Percentiles rank a stretch among this genome's conserved stretches.
Conservation (phyloP, 1,140 invertebrate species). For the Danaus plexippus region DNA sequence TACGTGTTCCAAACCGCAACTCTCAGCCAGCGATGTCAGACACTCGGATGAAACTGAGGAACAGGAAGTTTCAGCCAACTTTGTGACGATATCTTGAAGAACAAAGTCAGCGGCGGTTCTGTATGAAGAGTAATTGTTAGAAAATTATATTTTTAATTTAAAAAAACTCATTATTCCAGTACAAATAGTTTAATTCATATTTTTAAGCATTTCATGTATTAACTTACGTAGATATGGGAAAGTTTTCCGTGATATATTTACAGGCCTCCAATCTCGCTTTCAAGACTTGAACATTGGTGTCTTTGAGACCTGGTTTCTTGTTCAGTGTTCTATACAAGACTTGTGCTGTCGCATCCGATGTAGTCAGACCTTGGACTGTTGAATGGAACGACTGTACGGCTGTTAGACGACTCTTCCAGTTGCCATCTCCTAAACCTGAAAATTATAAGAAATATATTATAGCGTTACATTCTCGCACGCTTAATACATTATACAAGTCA, state of each 20-base stretch:
- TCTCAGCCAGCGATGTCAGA: constrained; percentile 85
- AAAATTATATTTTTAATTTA: constrained; percentile 31
- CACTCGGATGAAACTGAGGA: constrained; percentile 79
- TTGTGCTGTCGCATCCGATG: constrained; percentile 80
- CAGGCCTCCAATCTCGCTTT: constrained; percentile 86
- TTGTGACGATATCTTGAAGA: constrained; percentile 86
- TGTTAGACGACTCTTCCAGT: constrained; percentile 90
- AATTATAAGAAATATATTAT: not conserved
- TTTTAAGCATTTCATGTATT: not conserved
- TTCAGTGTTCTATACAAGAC: constrained; percentile 81
- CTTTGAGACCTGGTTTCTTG: constrained; percentile 92
- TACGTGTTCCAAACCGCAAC: constrained; percentile 83
- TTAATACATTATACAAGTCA: no score
- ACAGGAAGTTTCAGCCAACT: constrained; percentile 89
- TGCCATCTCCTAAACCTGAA: constrained; percentile 79
- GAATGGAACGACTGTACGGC: constrained; percentile 82
- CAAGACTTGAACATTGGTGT: constrained; percentile 95
- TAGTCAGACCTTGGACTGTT: constrained; percentile 75
- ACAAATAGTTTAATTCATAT: constrained; percentile 65
- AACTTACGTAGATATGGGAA: constrained; percentile 77
- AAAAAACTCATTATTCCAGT: no score
- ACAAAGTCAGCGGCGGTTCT: constrained; percentile 83
- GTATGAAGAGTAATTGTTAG: constrained; percentile 1
- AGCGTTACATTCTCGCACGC: no score
- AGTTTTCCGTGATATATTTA: constrained; percentile 83